These are phyloP conservation scores for Panthera uncia DNA, from an alignment of 2,113 vertebrate genomes.

Conservation along the genomic window DNA sequence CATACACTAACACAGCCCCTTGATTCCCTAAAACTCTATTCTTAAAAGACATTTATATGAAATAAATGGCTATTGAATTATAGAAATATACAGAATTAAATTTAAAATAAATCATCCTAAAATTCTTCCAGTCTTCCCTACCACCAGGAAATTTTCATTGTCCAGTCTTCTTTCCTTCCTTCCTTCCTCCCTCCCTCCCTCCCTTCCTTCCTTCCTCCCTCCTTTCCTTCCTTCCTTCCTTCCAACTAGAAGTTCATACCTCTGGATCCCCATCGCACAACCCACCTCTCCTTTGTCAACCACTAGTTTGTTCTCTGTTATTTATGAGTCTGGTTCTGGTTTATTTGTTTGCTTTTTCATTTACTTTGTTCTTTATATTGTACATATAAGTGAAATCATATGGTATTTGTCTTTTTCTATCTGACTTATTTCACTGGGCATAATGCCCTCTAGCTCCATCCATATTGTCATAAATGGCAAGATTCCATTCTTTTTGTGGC, in stretches of 20 bases:
- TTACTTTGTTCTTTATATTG: background rate
- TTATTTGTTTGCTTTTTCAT: background rate
- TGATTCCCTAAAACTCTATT: background rate
- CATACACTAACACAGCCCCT: background rate
- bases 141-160: background rate
- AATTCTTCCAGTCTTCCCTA: background rate
- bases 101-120: background rate
- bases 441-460: background rate
- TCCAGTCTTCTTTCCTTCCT: background rate
- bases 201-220: rapidly evolving
- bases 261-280: background rate
- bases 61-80: background rate
- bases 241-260: background rate
- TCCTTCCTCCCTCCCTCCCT: background rate
- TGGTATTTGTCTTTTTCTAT: background rate
- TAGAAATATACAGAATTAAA: background rate
- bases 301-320: background rate
- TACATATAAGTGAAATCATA: background rate
- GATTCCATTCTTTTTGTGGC: background rate
- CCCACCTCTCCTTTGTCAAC: background rate
- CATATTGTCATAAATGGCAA: background rate
- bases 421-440: background rate
- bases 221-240: background rate
- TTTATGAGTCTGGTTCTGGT: background rate
- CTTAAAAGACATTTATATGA: background rate